Conservation (phyloP, 2,113 vertebrate genomes). For the Chloropsis hardwickii region DNA sequence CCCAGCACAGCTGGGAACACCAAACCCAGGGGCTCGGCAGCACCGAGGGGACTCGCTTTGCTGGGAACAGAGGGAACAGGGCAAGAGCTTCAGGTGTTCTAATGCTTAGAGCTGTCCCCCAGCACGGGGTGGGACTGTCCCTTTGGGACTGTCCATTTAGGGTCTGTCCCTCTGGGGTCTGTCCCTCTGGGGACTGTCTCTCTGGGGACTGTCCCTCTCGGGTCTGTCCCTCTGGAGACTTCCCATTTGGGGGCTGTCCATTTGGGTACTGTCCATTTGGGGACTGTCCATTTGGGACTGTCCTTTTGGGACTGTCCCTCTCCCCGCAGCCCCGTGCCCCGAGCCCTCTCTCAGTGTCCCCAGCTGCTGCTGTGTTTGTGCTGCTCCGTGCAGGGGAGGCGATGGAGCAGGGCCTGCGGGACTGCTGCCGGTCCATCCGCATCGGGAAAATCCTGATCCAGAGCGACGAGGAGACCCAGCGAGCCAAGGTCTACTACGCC, state of each 20-base stretch:
- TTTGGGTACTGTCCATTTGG: no score
- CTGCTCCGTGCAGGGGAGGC: constrained; percentile 82
- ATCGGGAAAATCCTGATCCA: constrained; percentile 98
- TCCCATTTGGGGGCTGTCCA: no score
- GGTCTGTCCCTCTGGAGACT: not conserved
- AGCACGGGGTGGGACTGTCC: no score
- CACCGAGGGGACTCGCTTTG: fast-evolving
- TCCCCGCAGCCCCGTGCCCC: not conserved
- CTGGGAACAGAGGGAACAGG: not conserved
- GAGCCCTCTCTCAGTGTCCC: not conserved
- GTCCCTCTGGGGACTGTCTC: not conserved
- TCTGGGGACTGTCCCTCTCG: not conserved
- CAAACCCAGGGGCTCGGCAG: not conserved
- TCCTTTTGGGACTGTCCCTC: not conserved
- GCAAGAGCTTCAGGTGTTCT: not conserved
- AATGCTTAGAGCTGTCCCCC: not conserved
- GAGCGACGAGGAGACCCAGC: constrained; percentile 96
- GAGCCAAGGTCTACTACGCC: constrained; percentile 96
- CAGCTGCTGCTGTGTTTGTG: not conserved
- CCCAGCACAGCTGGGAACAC: not conserved
- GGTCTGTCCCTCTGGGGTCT: not conserved
- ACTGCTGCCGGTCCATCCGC: constrained; percentile 95
- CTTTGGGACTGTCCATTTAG: not conserved
- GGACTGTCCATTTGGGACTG: not conserved
- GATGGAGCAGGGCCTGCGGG: constrained; percentile 95